Percentiles rank a stretch among this genome's conserved stretches.
These are phyloP conservation scores for Gracilinanus agilis DNA, from an alignment of 2,113 vertebrate species.

Conservation along the genomic window DNA sequence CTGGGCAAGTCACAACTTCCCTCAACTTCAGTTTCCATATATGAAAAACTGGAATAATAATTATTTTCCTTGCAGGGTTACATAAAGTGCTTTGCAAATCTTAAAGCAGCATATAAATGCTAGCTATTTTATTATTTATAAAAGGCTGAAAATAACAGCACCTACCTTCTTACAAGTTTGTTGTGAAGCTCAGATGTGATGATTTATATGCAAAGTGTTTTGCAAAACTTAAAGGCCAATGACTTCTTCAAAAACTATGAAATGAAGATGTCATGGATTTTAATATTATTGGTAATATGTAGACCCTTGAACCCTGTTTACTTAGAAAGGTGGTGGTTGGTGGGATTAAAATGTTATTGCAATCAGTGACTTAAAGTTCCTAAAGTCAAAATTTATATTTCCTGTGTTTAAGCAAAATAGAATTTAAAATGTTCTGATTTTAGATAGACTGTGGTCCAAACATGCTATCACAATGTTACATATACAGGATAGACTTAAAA, in stretches of 20 bases:
- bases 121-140: neutral
- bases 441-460: slow-evolving; percentile 9
- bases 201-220: neutral
- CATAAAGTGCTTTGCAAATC: neutral
- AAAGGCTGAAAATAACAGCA: neutral
- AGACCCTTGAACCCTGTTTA: neutral
- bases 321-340: neutral
- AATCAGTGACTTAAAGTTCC: neutral
- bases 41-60: neutral
- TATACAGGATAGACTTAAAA: neutral
- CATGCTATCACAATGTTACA: neutral
- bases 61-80: neutral
- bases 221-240: slow-evolving; percentile 87
- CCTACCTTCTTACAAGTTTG: neutral
- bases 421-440: slow-evolving; percentile 16
- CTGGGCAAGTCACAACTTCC: neutral
- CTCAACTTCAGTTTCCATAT: neutral
- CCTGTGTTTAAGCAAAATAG: neutral
- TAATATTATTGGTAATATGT: neutral
- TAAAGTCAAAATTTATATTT: slow-evolving; percentile 3
- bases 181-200: neutral
- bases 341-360: neutral
- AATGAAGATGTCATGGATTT: slow-evolving; percentile 91
- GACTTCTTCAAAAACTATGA: slow-evolving; percentile 99
- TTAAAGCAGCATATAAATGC: neutral